Conservation (phyloP, 1,140 invertebrate genomes). For the Heliconius hermathena region DNA sequence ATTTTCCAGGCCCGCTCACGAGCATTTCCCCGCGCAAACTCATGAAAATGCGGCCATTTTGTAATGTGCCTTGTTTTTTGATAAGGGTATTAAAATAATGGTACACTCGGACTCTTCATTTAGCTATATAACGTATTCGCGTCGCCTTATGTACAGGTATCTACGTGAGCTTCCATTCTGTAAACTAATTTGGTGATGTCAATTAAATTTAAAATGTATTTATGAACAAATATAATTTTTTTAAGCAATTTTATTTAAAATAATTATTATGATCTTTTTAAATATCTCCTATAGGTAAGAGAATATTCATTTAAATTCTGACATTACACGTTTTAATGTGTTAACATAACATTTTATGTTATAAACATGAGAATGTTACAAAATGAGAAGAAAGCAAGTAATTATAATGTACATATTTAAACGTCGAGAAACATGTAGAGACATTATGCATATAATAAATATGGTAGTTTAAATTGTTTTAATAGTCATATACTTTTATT, state of each 20-base stretch:
- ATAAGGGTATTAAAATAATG: slow-evolving; percentile 81
- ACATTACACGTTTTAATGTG: not conserved
- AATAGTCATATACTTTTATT: not conserved
- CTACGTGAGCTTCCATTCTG: slow-evolving; percentile 73
- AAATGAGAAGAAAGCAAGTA: not conserved
- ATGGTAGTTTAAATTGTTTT: not conserved
- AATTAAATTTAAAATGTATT: slow-evolving; percentile 61
- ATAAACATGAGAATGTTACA: not conserved
- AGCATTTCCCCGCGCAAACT: slow-evolving; percentile 75
- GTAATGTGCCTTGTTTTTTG: slow-evolving; percentile 81
- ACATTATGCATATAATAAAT: not conserved
- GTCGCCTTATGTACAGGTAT: slow-evolving; percentile 50
- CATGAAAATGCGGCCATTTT: slow-evolving; percentile 78
- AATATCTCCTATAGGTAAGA: not conserved
- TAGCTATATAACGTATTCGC: slow-evolving; percentile 65
- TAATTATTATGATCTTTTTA: not conserved
- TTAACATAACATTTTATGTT: slow-evolving; percentile 5
- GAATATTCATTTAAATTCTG: not conserved
- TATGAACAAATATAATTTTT: not conserved
- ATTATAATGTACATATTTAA: not conserved
- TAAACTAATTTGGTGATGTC: slow-evolving; percentile 69
- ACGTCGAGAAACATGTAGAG: not conserved
- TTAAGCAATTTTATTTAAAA: not conserved
- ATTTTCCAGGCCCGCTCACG: slow-evolving; percentile 79
- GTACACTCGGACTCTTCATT: slow-evolving; percentile 69